Evolutionary conservation across 1,140 invertebrate species (phyloP), one percentile per base, ranked within the genome.

Genomic region (Drosophila prosaltans): DNA sequence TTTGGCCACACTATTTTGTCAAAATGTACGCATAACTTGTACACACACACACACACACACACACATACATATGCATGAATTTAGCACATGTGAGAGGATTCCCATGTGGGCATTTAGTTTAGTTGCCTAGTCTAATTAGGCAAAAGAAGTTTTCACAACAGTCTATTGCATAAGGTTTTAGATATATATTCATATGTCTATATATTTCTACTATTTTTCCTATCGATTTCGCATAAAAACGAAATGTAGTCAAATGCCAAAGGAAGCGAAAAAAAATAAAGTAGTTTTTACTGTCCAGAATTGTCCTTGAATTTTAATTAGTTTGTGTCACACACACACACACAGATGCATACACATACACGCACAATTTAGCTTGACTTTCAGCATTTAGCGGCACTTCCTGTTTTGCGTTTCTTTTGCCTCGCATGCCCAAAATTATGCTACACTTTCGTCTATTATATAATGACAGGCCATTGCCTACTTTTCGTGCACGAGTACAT

Each of bases 271-370:
- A 16, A 16, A 16, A 16, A 16, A 16, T 16, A 16, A 16, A 32
- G 8, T 30, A 16, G 7, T 28, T 32, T 51, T 30, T 32, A 11
- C 24, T 65, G 48, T 48, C 26, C 63, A 65, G 51, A 30, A 36
- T 3, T 88, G 84, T 89, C 83, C 83, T 88, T 88, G 83, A 89
- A 83, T 80, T 82, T 74, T 68, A 88, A 88, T 89, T 89, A 78
- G 80, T 21, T 74, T 74, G 66, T 45, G 39, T 36, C 45, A 26
- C 43, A 55, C 65, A 30, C 16, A 65, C 65, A 61, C 43, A 36
- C 48, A 62, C 60, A 69, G 58, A 39, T 51, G 41, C 36, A 24
- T 41, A n/a, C 8, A 36, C 6, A 30, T 7, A 7, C 5, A 54
- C 26, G 11, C 41, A 72, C 26, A 51, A 54, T 11, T 51, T 36